These are phyloP conservation scores for Brachylomia viminalis DNA, from an alignment of 2,888 invertebrate species.

Conservation along the genomic window DNA sequence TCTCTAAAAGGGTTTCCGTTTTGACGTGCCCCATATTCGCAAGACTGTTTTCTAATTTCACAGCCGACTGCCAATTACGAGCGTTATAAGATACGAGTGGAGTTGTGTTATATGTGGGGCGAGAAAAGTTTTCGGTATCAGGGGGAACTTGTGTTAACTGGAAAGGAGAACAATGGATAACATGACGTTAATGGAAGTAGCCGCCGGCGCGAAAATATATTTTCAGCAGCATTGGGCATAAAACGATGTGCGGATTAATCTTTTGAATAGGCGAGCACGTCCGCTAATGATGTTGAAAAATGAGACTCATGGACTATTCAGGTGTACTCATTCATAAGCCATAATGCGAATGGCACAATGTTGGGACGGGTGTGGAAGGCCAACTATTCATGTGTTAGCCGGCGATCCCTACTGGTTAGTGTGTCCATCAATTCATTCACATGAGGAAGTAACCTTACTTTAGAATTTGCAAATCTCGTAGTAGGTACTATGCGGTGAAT, in stretches of 20 bases:
- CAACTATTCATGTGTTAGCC: conserved; percentile 81
- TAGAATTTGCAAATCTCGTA: conserved; percentile 62
- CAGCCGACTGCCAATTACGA: conserved; percentile 72
- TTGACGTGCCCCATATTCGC: conserved; percentile 69
- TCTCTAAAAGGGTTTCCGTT: conserved; percentile 70
- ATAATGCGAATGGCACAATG: conserved; percentile 82
- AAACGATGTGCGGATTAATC: conserved; percentile 65
- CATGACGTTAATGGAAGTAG: conserved; percentile 40
- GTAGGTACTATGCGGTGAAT: conserved; percentile 40
- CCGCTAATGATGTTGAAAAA: conserved; percentile 79
- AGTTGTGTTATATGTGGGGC: conserved; percentile 61
- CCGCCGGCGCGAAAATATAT: conserved; percentile 38
- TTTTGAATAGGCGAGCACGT: conserved; percentile 71
- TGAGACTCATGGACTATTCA: conserved; percentile 80
- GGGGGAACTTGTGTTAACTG: conserved; percentile 56
- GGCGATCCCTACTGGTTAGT: conserved; percentile 77
- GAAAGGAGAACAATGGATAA: conserved; percentile 55
- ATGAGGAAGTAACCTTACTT: conserved; percentile 60
- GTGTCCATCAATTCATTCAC: conserved; percentile 70
- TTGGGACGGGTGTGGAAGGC: conserved; percentile 86
- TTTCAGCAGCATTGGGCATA: conserved; percentile 56
- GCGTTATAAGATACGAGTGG: conserved; percentile 67
- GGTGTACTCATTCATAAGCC: conserved; percentile 78
- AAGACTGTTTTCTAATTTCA: conserved; percentile 79
- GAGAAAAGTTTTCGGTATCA: conserved; percentile 60